Percentiles rank a stretch among this genome's conserved stretches.
phyloP scores from a whole-genome alignment of 2,113 vertebrate genomes.

The Mastomys coucha region DNA sequence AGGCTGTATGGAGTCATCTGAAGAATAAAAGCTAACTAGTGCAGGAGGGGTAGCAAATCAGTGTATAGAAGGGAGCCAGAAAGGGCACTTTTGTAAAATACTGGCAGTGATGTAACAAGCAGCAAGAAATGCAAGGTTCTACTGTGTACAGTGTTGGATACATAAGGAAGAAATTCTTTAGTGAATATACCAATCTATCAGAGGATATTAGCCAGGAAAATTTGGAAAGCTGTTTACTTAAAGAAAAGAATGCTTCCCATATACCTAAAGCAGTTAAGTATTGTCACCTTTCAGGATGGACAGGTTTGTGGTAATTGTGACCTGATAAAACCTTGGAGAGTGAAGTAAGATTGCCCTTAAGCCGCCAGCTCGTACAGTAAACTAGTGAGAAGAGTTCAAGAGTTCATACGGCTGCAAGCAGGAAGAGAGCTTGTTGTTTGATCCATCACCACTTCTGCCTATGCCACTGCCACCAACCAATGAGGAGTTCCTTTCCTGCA shows the following conservation, averaged over 20 bases:
- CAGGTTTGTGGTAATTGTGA: constrained; percentile 49
- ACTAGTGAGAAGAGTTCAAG: background rate
- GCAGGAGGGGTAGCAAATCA: background rate
- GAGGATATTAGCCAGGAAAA: constrained; percentile 13
- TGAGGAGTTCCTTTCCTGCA: background rate
- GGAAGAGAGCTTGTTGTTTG: constrained; percentile 4
- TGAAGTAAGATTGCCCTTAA: constrained; percentile 33
- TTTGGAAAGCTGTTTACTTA: constrained; percentile 34
- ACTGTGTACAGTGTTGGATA: background rate
- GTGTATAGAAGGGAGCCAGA: background rate
- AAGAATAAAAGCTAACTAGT: background rate
- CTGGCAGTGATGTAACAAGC: background rate
- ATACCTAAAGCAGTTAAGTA: background rate
- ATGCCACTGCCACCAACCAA: background rate
- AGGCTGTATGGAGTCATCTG: background rate
- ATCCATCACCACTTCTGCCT: background rate
- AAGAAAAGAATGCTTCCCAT: background rate
- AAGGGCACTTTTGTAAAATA: constrained; percentile 6
- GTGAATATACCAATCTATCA: background rate
- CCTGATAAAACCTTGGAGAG: background rate
- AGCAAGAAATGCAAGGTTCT: background rate
- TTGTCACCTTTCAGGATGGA: background rate
- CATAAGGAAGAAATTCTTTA: background rate
- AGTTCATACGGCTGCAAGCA: background rate
- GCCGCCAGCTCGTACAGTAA: background rate